Base-by-base conservation (phyloP, 2,888 invertebrate genomes). In the Yponomeuta cagnagella region DNA sequence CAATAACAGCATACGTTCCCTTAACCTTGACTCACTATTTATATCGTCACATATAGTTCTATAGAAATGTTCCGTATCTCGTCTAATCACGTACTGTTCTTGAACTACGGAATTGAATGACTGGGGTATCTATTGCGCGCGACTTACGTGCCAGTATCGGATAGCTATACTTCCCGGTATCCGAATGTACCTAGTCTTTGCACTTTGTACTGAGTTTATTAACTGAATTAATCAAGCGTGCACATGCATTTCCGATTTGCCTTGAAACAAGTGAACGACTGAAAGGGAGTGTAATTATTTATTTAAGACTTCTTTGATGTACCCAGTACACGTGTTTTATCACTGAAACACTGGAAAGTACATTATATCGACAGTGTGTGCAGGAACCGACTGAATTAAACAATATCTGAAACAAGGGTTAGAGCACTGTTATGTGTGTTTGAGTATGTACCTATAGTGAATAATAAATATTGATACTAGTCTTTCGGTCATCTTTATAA, bases 221-320 rank as follows among this genome's bases (percentile, higher is more conserved):
- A 58, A 58, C 52, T 58, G 52, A 58, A 58, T 58, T 58, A 58
- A 58, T 58, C 52, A 58, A 58, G 15, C 52, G 52, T 58, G 52
- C 52, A 58, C 15, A 15, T 58, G 52, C 52, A 58, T 58, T 58
- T 58, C 52, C 52, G 12, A 58, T 58, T 58, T 58, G 52, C 52
- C 52, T 58, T 58, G 52, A 58, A 15, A 58, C 52, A 58, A 58
- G 15, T 58, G 52, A 58, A 58, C 52, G 52, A 58, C 52, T 58
- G 52, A 58, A 15, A 58, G 52, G 52, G 52, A 15, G 15, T 52
- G 52, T 15, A 15, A 3, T 12, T 15, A 15, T 15, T 15, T 43
- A 8, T 5, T 43, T 43, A 43, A 8, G 43, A 43, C 8, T 8
- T 8, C 5, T 43, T 43, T 43, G 6, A 43, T 43, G 43, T 8